Base-by-base conservation (phyloP, 2,113 vertebrate genomes). In the Sylvilagus bachmani region DNA sequence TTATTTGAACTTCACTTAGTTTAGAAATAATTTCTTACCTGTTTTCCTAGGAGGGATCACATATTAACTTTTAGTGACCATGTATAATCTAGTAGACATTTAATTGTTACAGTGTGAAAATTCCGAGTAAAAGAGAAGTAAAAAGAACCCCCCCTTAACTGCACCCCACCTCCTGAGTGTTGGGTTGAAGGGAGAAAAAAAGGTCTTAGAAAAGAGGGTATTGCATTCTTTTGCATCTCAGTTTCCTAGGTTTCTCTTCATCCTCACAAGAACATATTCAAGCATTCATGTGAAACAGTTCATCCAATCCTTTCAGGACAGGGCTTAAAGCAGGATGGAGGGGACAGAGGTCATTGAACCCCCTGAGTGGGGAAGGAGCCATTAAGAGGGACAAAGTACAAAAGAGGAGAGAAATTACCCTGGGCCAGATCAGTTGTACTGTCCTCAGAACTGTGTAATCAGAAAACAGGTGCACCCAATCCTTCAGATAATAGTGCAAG, bases 71-170 rank as follows among this genome's bases (percentile, higher is more conserved):
- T 75, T 86, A 66, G 51, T 79, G 64, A 80, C 22, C 49, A 36
- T 82, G 89, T 83, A 87, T 27, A 84, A 51, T 17, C 6, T 69
- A 86, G 87, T 31, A 87, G 33, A 86, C 38, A 81, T 49, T 36
- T 82, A 71, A 91, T 58, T 74, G 25, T 88, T 29, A 79, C 24
- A 29, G 19, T 69, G 69, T n/a, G 58, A 85, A 92, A 83, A 53
- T 93, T 66, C 31, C 89, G 78, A 90, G 58, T 22, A 51, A 86
- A 95, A 64, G 22, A 83, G 19, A 83, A 89, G 22, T 51, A 78
- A 79, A 71, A 61, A 77, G n/a, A 66, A 64, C 38, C 6, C 17
- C 24, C 10, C 10, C 2, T 9, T 6, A 74, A 44, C 11, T 10
- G 33, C 36, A 24, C 19, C 9, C 5, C 13, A 82, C 22, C 27